A percentile compares a stretch with the other conserved stretches of the same genome.
Evolutionary conservation across 2,888 invertebrate genomes (phyloP).

Genomic region (Campopleginae sp.): DNA sequence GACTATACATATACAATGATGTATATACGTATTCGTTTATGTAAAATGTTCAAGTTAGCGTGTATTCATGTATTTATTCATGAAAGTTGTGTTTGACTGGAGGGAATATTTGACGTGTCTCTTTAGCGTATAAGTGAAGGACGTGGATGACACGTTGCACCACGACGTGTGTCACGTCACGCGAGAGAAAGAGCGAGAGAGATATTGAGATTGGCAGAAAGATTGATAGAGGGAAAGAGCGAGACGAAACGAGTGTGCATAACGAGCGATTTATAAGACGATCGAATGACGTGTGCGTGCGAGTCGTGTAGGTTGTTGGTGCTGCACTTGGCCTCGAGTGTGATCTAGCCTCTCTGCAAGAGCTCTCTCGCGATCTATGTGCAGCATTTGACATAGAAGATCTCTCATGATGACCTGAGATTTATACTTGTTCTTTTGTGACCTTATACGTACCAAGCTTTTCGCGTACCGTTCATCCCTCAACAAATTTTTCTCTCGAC

Average conservation of each 20-base stretch:
- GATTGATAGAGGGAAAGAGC: slow-evolving; percentile 13
- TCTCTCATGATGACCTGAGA: slow-evolving; percentile 75
- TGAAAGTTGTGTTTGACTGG: slow-evolving; percentile 56
- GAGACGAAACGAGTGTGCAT: slow-evolving; percentile 18
- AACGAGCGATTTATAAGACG: slow-evolving; percentile 59
- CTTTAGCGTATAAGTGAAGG: slow-evolving; percentile 52
- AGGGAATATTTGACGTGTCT: slow-evolving; percentile 58
- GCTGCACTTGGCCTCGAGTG: slow-evolving; percentile 60
- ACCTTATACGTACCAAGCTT: slow-evolving; percentile 45
- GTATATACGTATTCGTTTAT: slow-evolving; percentile 14
- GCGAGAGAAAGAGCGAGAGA: slow-evolving; percentile 11
- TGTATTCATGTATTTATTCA: slow-evolving; percentile 54
- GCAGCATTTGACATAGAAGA: slow-evolving; percentile 65
- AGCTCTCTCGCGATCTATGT: slow-evolving; percentile 50
- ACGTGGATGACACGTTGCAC: slow-evolving; percentile 58
- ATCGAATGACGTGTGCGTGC: slow-evolving; percentile 57
- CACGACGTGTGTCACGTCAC: slow-evolving; percentile 57
- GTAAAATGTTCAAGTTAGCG: slow-evolving; percentile 33
- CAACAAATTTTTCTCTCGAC: neutral
- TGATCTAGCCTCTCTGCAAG: slow-evolving; percentile 50
- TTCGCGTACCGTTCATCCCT: slow-evolving; percentile 37
- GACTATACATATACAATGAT: neutral
- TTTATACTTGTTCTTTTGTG: slow-evolving; percentile 71
- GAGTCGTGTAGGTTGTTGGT: slow-evolving; percentile 21
- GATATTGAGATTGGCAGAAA: slow-evolving; percentile 6